Conservation (phyloP, 2,888 invertebrate species). For the Brachypalpus laphriformis region DNA sequence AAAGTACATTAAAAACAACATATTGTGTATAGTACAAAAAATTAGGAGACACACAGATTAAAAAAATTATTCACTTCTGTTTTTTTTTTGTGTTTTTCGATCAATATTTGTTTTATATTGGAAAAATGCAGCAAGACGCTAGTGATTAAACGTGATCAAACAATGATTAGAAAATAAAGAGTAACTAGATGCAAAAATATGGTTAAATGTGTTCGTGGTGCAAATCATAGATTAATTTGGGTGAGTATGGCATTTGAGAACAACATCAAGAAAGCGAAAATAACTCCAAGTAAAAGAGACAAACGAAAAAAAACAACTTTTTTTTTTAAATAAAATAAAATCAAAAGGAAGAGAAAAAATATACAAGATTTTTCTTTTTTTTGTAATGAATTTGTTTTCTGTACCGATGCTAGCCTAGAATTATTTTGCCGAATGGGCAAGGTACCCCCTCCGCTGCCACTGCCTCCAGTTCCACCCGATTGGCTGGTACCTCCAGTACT, state of each 20-base stretch:
- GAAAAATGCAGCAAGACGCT: slow-evolving; percentile 52
- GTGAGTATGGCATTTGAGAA: slow-evolving; percentile 62
- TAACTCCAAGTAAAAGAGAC: slow-evolving; percentile 32
- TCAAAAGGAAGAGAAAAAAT: slow-evolving; percentile 32
- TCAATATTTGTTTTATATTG: slow-evolving; percentile 14
- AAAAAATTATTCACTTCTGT: slow-evolving; percentile 37
- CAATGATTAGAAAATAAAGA: slow-evolving; percentile 21
- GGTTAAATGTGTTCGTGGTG: slow-evolving; percentile 57
- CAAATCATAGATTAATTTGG: slow-evolving; percentile 66
- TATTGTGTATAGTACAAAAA: slow-evolving; percentile 71
- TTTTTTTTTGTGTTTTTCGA: slow-evolving; percentile 30
- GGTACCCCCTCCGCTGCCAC: slow-evolving; percentile 75
- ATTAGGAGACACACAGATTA: slow-evolving; percentile 65
- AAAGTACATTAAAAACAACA: slow-evolving; percentile 52
- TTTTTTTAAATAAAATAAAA: slow-evolving; percentile 53
- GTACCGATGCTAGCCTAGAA: slow-evolving; percentile 77
- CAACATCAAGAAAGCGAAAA: slow-evolving; percentile 71
- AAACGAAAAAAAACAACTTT: slow-evolving; percentile 30
- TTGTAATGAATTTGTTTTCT: slow-evolving; percentile 63
- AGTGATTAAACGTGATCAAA: slow-evolving; percentile 56
- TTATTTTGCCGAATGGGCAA: slow-evolving; percentile 76
- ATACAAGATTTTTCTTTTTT: slow-evolving; percentile 58
- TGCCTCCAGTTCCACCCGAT: slow-evolving; percentile 63
- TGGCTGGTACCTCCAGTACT: slow-evolving; percentile 75
- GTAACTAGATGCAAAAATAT: slow-evolving; percentile 56